Conservation (phyloP, 1,140 invertebrate species). For the Rhynchophorus ferrugineus region DNA sequence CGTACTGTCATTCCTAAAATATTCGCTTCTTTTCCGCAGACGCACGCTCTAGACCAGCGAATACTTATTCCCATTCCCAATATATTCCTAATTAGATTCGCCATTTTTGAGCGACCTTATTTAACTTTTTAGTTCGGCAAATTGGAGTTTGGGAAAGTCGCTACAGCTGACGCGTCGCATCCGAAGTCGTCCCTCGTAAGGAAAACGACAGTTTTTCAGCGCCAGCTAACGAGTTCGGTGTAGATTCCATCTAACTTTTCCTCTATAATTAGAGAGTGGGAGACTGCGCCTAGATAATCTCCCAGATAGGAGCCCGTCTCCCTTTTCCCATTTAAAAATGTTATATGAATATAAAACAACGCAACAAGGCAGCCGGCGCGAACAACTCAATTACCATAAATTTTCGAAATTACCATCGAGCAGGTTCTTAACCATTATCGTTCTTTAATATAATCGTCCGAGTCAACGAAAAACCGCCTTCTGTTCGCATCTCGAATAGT, state of each 20-base stretch:
- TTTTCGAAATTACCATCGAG: conserved; percentile 3
- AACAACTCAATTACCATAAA: conserved; percentile 5
- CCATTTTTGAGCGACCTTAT: too few relatives aligned
- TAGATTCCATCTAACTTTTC: not conserved
- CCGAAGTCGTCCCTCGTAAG: not conserved
- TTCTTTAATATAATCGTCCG: not conserved
- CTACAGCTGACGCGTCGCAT: too few relatives aligned
- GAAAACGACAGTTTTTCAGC: not conserved
- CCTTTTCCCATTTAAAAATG: not conserved
- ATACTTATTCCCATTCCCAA: too few relatives aligned
- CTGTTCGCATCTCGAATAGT: not conserved
- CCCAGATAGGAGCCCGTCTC: not conserved
- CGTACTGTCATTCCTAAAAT: too few relatives aligned
- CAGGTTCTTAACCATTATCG: not conserved
- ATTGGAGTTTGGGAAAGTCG: too few relatives aligned
- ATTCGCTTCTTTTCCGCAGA: too few relatives aligned
- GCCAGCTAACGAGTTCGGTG: not conserved
- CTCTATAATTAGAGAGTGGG: not conserved
- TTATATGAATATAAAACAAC: not conserved
- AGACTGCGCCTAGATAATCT: not conserved
- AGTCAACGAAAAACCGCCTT: not conserved
- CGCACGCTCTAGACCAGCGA: too few relatives aligned
- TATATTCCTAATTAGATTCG: too few relatives aligned
- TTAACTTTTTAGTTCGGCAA: too few relatives aligned
- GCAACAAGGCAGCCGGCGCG: not conserved